A percentile compares a stretch with the other conserved stretches of the same genome.
phyloP scores from a whole-genome alignment of 1,140 invertebrate genomes.

The Atta texana region DNA sequence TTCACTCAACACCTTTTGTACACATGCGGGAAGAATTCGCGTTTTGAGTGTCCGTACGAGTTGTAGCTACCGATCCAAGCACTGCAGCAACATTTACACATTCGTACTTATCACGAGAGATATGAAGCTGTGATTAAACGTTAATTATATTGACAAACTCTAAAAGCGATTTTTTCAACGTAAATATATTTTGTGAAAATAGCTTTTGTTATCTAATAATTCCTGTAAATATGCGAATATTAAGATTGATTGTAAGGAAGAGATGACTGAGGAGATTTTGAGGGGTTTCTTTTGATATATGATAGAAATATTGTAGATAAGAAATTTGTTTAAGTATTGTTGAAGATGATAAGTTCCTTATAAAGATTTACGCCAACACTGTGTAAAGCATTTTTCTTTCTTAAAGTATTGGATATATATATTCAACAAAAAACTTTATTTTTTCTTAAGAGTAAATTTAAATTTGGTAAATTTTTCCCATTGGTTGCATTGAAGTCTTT shows the following conservation, averaged over 20 bases:
- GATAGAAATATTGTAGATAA: neutral
- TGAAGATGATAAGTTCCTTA: too few relatives aligned
- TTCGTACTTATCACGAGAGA: constrained; percentile 1
- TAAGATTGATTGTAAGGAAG: neutral
- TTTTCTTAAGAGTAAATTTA: neutral
- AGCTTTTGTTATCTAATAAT: too few relatives aligned
- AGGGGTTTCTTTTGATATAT: neutral
- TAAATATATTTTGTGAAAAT: neutral
- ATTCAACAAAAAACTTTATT: neutral
- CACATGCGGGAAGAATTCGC: constrained; percentile 85
- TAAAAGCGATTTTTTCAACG: neutral
- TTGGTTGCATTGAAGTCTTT: neutral
- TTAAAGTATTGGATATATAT: neutral
- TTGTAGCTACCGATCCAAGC: constrained; percentile 80
- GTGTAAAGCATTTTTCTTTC: neutral
- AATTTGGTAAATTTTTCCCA: too few relatives aligned
- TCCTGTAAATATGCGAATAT: neutral
- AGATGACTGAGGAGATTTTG: neutral
- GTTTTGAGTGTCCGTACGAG: constrained; percentile 83
- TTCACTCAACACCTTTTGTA: constrained; percentile 9
- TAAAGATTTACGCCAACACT: neutral
- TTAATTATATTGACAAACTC: neutral
- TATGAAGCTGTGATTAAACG: neutral
- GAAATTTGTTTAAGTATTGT: neutral
- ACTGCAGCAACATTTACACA: constrained; percentile 74